phyloP scores from a whole-genome alignment of 2,888 invertebrate species.

The Punctoribates punctum region DNA sequence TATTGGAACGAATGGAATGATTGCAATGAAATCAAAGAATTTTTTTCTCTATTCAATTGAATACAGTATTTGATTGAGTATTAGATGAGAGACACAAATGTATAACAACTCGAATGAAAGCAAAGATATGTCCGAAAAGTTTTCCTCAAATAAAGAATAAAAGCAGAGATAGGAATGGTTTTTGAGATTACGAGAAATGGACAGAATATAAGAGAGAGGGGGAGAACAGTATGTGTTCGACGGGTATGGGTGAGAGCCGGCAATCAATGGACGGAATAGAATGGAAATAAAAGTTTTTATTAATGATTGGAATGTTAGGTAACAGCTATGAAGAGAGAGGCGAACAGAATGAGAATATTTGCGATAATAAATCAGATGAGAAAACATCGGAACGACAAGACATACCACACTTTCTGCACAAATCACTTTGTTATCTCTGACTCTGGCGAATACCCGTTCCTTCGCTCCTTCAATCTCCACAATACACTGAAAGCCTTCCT shows the following conservation, averaged over 20 bases:
- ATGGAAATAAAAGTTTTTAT: neutral
- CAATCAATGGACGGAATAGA: neutral
- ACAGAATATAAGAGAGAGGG: neutral
- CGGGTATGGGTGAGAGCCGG: neutral
- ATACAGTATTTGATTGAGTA: no score
- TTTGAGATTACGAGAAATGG: neutral
- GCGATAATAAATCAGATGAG: neutral
- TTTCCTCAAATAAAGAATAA: no score
- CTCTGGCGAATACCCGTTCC: constrained; percentile 76
- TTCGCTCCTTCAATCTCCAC: constrained; percentile 85
- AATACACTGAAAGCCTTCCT: constrained; percentile 78
- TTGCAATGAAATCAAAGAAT: neutral
- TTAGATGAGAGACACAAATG: no score
- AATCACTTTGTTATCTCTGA: constrained; percentile 72
- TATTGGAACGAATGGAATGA: constrained; percentile 48
- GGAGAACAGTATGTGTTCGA: neutral
- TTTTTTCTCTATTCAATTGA: neutral
- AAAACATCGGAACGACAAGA: constrained; percentile 21
- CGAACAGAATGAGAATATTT: no score
- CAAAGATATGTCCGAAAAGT: no score
- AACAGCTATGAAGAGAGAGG: neutral
- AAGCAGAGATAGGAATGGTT: no score
- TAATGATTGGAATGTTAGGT: neutral
- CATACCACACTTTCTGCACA: constrained; percentile 82
- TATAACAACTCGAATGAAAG: no score